Evolutionary conservation across 2,113 vertebrate genomes (phyloP).

Genomic region (Thamnaconus septentrionalis): DNA sequence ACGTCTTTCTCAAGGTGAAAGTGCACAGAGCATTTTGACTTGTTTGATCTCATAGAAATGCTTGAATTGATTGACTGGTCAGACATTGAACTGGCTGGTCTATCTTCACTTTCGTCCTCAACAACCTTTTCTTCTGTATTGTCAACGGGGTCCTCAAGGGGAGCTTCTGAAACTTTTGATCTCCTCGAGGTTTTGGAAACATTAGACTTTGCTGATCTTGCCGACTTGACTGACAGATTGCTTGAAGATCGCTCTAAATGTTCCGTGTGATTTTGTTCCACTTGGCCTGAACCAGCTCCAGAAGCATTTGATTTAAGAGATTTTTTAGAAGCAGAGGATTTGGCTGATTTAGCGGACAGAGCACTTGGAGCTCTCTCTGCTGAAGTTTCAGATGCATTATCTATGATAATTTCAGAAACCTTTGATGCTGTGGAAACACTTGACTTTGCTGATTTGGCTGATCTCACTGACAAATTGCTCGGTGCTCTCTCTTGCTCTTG

Average conservation of each 20-base stretch:
- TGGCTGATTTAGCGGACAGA: conserved; percentile 46
- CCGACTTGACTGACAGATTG: neutral
- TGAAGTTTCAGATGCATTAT: neutral
- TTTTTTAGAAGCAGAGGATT: conserved; percentile 47
- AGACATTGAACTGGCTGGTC: too few relatives aligned
- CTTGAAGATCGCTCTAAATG: neutral
- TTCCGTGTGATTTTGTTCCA: neutral
- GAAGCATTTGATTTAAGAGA: conserved; percentile 4
- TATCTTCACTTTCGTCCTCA: too few relatives aligned
- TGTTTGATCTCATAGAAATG: too few relatives aligned
- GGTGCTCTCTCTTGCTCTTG: conserved; percentile 12
- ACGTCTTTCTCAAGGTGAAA: too few relatives aligned
- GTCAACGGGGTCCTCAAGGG: too few relatives aligned
- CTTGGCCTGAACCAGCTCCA: neutral
- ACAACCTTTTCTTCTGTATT: too few relatives aligned
- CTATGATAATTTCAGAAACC: conserved; percentile 14
- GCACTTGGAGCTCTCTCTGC: conserved; percentile 38
- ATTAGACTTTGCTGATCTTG: neutral
- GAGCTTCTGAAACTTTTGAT: too few relatives aligned
- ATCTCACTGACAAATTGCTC: conserved; percentile 44
- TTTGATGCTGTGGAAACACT: conserved; percentile 41
- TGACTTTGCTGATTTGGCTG: conserved; percentile 34
- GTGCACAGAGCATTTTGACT: too few relatives aligned
- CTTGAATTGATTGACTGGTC: too few relatives aligned
- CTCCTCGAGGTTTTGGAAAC: too few relatives aligned